Base-by-base conservation (phyloP, 2,888 invertebrate genomes). In the Amphimallon solstitiale region DNA sequence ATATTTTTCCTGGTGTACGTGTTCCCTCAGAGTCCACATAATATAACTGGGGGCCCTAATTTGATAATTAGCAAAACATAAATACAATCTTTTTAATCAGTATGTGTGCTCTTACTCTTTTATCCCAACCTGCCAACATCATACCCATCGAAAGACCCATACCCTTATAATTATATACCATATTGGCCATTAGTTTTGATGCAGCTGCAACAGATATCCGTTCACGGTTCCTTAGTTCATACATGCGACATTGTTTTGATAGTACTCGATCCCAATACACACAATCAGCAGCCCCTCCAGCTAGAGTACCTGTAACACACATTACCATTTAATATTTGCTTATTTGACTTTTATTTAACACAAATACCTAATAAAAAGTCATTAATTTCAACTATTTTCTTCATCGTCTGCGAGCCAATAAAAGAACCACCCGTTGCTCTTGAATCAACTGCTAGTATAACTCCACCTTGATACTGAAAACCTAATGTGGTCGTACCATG, bases 241-340 rank as follows among this genome's bases (percentile, higher is more conserved):
- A 98, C 78, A 99, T 87, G n/a, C 98, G 91, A 79, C 98, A 98
- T 79, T 98, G 96, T 80, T 97, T 97, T 0, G 98, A 90, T 4
- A 99, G 85, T 10, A 98, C 95, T 51, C 98, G 86, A 82, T 98
- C 97, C 99, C 99, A 99, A 82, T 97, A 99, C 0, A 97, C 94
- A 79, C 99, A 99, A 85, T 99, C 99, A 0, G 99, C 99, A 1
- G 99, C 99, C 71, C 99, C 99, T 52, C 99, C 99, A 69, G 98
- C 98, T 83, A 99, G 88, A 0, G 99, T 99, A 12, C 90, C 88
- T 88, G 70, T 49, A 7, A 29, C 1, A 29, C 5, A 29, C 9
- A 3, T 23, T 23, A 23, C n/a, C n/a, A n/a, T n/a, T n/a, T n/a
- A n/a, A n/a, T n/a, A n/a, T n/a, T n/a, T n/a, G n/a, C n/a, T n/a